Conservation (phyloP, 2,888 invertebrate genomes). For the Nymphalis urticae region DNA sequence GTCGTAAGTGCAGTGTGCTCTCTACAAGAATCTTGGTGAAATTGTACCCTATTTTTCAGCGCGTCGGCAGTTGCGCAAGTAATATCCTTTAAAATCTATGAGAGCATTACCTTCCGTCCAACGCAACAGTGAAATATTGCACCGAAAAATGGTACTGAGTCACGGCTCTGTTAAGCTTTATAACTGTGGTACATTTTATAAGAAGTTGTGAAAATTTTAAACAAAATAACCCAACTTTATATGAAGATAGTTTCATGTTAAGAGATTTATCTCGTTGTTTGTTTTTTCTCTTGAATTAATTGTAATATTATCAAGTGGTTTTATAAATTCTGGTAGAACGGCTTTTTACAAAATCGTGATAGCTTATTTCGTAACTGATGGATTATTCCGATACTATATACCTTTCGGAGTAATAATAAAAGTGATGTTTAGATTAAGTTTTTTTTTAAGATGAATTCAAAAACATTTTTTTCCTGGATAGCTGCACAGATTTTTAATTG, state of each 20-base stretch:
- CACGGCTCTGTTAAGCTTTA: neutral
- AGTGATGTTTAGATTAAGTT: too few relatives aligned
- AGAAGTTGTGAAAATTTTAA: neutral
- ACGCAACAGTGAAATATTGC: slow-evolving; percentile 15
- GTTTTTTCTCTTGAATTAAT: too few relatives aligned
- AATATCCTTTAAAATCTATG: slow-evolving; percentile 28
- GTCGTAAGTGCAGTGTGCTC: slow-evolving; percentile 24
- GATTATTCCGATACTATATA: too few relatives aligned
- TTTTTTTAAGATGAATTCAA: too few relatives aligned
- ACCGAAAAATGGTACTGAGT: slow-evolving; percentile 3
- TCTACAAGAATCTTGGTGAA: slow-evolving; percentile 24
- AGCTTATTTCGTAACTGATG: too few relatives aligned
- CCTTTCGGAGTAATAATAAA: too few relatives aligned
- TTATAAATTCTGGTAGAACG: too few relatives aligned
- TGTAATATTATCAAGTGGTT: too few relatives aligned
- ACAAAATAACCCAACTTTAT: neutral
- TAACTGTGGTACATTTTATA: neutral
- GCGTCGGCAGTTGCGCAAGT: slow-evolving; percentile 24
- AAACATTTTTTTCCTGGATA: too few relatives aligned
- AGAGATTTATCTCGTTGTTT: too few relatives aligned
- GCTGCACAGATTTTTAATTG: too few relatives aligned
- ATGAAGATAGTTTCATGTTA: neutral
- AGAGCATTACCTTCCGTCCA: slow-evolving; percentile 20
- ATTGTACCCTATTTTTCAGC: slow-evolving; percentile 29
- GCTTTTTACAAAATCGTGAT: too few relatives aligned